Conservation (phyloP, 1,140 invertebrate species). For the Eciton burchellii region DNA sequence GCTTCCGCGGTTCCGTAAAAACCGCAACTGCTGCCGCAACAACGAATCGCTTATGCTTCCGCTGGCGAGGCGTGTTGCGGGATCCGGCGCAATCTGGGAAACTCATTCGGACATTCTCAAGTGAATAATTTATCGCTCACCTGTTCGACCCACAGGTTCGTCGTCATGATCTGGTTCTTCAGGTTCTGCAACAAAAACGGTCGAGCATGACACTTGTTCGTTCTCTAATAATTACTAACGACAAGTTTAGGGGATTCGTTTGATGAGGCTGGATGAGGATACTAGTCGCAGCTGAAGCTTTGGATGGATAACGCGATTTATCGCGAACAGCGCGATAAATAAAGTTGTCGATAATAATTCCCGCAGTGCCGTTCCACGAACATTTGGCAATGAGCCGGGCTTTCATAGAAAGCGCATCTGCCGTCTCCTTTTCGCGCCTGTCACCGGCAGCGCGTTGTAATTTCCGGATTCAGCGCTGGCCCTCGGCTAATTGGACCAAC, state of each 20-base stretch:
- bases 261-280: too few relatives aligned
- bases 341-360: constrained; percentile 4
- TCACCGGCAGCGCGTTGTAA: constrained; percentile 67
- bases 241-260: too few relatives aligned
- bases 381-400: neutral
- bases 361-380: constrained; percentile 1
- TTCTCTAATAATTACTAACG: neutral
- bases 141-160: constrained; percentile 97
- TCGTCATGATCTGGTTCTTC: constrained; percentile 96
- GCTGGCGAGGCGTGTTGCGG: neutral
- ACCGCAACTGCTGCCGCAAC: neutral
- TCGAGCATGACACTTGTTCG: neutral
- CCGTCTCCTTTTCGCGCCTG: constrained; percentile 52
- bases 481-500: constrained; percentile 66
- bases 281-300: neutral
- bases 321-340: too few relatives aligned
- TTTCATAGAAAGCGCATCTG: constrained; percentile 10
- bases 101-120: neutral
- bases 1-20: neutral
- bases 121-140: constrained; percentile 84
- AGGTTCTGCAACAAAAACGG: constrained; percentile 90
- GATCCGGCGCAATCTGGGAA: too few relatives aligned
- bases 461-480: constrained; percentile 59
- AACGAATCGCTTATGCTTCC: neutral
- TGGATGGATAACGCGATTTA: neutral